These are phyloP conservation scores for Gonioctena quinquepunctata DNA, from an alignment of 1,140 invertebrate species.

Conservation along the genomic window DNA sequence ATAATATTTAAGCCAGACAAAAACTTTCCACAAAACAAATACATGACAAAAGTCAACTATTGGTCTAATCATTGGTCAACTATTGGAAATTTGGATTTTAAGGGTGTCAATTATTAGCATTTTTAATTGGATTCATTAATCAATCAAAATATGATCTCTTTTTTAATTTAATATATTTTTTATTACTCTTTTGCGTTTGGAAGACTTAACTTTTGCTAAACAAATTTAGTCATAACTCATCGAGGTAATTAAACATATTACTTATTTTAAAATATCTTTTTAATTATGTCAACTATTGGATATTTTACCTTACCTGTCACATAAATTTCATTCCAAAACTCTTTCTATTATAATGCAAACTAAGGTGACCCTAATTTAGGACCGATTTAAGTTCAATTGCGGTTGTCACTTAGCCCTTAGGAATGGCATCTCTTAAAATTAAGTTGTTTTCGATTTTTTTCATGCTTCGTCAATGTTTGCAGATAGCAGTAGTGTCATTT, in stretches of 20 bases:
- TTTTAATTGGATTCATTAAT: background rate
- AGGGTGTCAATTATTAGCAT: background rate
- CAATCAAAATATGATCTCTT: background rate
- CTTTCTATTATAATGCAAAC: too few relatives aligned
- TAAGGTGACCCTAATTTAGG: too few relatives aligned
- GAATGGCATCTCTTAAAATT: too few relatives aligned
- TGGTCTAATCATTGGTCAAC: background rate
- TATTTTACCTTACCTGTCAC: background rate
- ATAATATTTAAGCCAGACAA: background rate
- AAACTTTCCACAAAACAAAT: background rate
- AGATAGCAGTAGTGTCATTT: too few relatives aligned
- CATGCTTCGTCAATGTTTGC: too few relatives aligned
- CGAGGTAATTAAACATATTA: background rate
- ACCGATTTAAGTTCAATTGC: too few relatives aligned
- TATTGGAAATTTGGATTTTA: background rate
- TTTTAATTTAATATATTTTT: background rate
- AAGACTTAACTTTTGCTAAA: background rate
- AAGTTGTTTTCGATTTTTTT: too few relatives aligned
- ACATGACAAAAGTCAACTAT: background rate
- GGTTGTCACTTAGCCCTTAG: too few relatives aligned
- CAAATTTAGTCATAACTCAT: background rate
- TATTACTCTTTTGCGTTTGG: background rate
- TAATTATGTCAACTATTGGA: background rate
- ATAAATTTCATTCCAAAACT: too few relatives aligned
- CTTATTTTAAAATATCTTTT: background rate